A percentile compares a stretch with the other conserved stretches of the same genome.
phyloP scores from a whole-genome alignment of 2,797 vertebrate species.

The Carapus acus region DNA sequence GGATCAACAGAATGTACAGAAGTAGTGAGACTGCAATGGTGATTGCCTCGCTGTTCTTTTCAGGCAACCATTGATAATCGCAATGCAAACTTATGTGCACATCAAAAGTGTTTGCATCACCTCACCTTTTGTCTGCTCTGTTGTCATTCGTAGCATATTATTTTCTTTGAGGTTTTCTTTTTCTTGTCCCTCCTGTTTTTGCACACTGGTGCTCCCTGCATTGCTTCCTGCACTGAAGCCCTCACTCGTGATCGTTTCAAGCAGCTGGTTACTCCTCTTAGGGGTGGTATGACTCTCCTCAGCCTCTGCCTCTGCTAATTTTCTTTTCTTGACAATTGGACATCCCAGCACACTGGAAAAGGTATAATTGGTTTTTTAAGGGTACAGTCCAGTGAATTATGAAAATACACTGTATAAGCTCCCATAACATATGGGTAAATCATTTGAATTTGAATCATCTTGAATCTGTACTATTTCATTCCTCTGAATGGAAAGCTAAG shows the following conservation, averaged over 20 bases:
- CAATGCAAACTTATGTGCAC: too few relatives aligned
- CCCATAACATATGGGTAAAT: too few relatives aligned
- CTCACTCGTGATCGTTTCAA: slow-evolving; percentile 79
- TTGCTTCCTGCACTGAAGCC: slow-evolving; percentile 82
- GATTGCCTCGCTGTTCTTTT: too few relatives aligned
- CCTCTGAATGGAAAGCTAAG: too few relatives aligned
- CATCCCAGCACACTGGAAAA: slow-evolving; percentile 82
- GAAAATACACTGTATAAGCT: too few relatives aligned
- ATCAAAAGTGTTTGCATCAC: too few relatives aligned
- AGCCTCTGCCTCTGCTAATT: slow-evolving; percentile 78
- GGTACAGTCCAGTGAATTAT: too few relatives aligned
- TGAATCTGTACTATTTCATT: too few relatives aligned
- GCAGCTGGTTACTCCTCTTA: slow-evolving; percentile 81
- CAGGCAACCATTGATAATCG: too few relatives aligned
- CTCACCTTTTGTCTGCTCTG: slow-evolving; percentile 53
- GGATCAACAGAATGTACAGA: slow-evolving; percentile 13
- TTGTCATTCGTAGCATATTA: slow-evolving; percentile 22
- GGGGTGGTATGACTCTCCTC: slow-evolving; percentile 78
- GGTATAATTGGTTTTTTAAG: neutral
- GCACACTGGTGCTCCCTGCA: slow-evolving; percentile 75
- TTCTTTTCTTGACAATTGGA: slow-evolving; percentile 93
- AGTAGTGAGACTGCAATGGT: too few relatives aligned
- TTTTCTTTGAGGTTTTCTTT: slow-evolving; percentile 67
- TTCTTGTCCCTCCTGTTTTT: slow-evolving; percentile 74
- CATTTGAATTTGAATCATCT: too few relatives aligned